Evolutionary conservation across 2,113 vertebrate species (phyloP).

Genomic region (Terrapene triunguis): DNA sequence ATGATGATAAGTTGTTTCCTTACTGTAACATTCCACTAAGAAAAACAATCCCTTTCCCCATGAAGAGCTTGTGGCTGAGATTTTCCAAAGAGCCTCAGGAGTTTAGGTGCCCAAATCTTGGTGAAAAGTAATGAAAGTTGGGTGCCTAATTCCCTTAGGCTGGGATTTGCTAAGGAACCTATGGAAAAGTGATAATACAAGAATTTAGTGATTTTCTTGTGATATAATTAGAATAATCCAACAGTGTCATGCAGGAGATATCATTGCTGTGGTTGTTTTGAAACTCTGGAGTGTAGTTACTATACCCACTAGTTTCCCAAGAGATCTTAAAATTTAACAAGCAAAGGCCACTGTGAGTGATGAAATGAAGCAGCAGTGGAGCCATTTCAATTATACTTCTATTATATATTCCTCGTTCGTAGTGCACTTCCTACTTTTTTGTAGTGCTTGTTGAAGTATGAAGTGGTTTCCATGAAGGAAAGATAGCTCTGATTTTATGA

Average conservation of each 20-base stretch:
- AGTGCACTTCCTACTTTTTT: background rate
- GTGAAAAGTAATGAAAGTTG: background rate
- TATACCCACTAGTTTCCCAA: conserved; percentile 61
- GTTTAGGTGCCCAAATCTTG: background rate
- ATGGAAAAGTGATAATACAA: fast-evolving
- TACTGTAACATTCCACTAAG: background rate
- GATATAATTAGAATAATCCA: conserved; percentile 41
- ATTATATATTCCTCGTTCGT: conserved; percentile 57
- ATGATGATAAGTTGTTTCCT: conserved; percentile 16
- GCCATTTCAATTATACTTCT: conserved; percentile 68
- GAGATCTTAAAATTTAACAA: conserved; percentile 72
- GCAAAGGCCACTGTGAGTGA: conserved; percentile 46
- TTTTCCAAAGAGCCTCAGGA: background rate
- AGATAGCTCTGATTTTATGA: conserved; percentile 13
- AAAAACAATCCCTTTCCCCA: background rate
- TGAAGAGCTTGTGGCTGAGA: background rate
- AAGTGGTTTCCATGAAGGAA: background rate
- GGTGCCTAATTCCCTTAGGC: background rate
- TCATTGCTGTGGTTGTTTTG: conserved; percentile 52
- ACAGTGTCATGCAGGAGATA: conserved; percentile 39
- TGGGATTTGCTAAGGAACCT: background rate
- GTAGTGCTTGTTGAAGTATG: conserved; percentile 43
- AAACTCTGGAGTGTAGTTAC: conserved; percentile 61
- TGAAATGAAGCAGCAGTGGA: conserved; percentile 60
- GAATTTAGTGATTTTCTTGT: conserved; percentile 24